Percentiles rank a stretch among this genome's conserved stretches.
These are phyloP conservation scores for Psittacula cyanocephala DNA, from an alignment of 2,113 vertebrate genomes.

Conservation along the genomic window DNA sequence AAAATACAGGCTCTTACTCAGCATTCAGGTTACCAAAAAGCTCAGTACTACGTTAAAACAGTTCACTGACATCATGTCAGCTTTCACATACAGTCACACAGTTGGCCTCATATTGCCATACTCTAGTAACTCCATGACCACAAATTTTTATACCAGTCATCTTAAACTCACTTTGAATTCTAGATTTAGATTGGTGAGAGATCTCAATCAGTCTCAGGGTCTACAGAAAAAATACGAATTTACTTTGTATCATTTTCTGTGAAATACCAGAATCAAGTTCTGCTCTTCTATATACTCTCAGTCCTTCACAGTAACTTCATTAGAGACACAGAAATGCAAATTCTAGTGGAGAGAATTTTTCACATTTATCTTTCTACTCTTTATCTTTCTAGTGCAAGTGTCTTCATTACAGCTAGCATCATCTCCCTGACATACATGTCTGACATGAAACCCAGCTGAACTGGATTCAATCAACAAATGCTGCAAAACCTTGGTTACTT, in stretches of 20 bases:
- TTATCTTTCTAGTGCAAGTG: background rate
- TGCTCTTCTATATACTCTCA: background rate
- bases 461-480: background rate
- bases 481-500: background rate
- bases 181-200: background rate
- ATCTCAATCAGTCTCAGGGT: background rate
- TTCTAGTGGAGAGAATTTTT: background rate
- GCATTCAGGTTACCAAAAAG: background rate
- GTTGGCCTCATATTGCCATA: background rate
- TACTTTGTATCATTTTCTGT: background rate
- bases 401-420: background rate
- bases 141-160: background rate
- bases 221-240: background rate
- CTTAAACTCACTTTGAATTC: background rate
- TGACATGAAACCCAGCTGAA: background rate
- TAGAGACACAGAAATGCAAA: background rate
- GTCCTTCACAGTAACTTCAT: background rate
- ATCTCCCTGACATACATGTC: background rate
- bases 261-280: background rate
- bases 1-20: background rate
- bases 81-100: background rate
- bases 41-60: background rate
- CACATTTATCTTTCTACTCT: background rate
- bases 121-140: background rate
- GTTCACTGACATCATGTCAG: background rate